Evolutionary conservation across 2,113 vertebrate species (phyloP).

Genomic region (Aphelocoma coerulescens): DNA sequence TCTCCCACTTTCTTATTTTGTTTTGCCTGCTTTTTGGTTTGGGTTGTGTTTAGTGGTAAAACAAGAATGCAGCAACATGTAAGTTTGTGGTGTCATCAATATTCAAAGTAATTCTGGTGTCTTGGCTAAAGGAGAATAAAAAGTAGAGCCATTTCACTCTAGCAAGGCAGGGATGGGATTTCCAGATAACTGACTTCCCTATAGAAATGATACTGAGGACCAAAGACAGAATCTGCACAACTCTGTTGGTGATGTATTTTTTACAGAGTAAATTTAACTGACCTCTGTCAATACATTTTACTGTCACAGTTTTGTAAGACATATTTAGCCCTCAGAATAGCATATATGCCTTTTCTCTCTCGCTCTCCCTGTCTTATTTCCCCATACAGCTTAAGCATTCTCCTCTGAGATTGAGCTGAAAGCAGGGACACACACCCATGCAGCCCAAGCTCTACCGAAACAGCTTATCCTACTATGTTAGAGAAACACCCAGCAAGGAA

Average conservation of each 20-base stretch:
- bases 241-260: neutral
- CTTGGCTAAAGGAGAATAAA: neutral
- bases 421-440: neutral
- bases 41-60: neutral
- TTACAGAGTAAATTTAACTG: conserved; percentile 3
- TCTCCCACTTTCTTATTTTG: neutral
- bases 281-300: conserved; percentile 7
- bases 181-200: neutral
- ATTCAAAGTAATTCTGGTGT: neutral
- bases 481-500: neutral
- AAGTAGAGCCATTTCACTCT: neutral
- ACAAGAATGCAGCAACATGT: neutral
- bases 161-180: neutral
- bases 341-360: neutral
- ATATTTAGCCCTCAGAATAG: neutral
- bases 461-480: neutral
- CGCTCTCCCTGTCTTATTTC: neutral
- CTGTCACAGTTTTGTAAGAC: neutral
- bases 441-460: neutral
- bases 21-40: neutral
- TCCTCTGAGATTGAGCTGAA: neutral
- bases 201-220: neutral
- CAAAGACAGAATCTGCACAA: neutral
- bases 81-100: neutral
- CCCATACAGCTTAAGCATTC: neutral